Evolutionary conservation across 2,113 vertebrate genomes (phyloP).

Genomic region (Glareola pratincola): DNA sequence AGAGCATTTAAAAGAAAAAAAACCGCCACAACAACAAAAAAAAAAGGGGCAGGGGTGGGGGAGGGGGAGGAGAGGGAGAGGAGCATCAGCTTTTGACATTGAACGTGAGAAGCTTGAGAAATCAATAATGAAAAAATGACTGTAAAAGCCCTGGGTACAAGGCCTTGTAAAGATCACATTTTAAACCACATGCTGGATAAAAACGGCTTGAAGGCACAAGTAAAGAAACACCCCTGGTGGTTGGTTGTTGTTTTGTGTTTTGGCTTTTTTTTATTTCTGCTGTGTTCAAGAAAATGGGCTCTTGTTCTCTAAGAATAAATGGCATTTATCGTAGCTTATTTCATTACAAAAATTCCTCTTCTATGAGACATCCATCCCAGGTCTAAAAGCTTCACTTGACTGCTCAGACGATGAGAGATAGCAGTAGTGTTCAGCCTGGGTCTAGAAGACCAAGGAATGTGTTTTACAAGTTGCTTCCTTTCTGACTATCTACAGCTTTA

Average conservation of each 20-base stretch:
- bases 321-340: not conserved
- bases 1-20: not conserved
- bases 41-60: too few relatives aligned
- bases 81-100: not conserved
- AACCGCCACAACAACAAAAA: not conserved
- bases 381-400: not conserved
- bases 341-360: not conserved
- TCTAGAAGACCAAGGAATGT: not conserved
- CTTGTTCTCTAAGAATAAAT: not conserved
- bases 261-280: not conserved
- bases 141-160: not conserved
- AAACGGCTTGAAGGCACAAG: not conserved
- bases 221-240: not conserved
- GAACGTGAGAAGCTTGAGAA: not conserved
- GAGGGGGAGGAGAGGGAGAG: not conserved
- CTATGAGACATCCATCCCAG: not conserved
- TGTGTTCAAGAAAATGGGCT: not conserved
- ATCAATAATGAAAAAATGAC: not conserved
- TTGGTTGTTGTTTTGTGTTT: too few relatives aligned
- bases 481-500: not conserved
- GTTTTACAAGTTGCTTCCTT: not conserved
- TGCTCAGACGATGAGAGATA: not conserved
- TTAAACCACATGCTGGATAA: not conserved
- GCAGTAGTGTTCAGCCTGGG: not conserved
- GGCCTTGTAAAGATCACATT: not conserved